Conservation (phyloP, 2,113 vertebrate species). For the Apodemus sylvaticus region DNA sequence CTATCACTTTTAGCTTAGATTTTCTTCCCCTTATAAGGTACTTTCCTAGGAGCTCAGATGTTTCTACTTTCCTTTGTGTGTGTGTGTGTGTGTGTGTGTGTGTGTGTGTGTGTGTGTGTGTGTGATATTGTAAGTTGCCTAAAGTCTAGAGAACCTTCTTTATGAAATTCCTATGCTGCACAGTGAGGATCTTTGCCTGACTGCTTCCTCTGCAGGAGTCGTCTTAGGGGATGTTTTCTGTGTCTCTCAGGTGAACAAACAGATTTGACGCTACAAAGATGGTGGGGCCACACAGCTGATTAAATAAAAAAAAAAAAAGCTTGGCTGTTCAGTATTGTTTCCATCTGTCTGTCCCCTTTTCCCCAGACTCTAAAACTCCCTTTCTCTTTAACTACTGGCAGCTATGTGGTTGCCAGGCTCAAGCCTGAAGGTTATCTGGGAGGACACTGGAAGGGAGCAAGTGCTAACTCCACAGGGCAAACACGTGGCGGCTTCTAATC, state of each 20-base stretch:
- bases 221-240: accelerated
- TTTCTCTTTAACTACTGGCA: neutral
- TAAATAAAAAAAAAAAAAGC: neutral
- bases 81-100: neutral
- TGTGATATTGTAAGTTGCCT: neutral
- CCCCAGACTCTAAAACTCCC: neutral
- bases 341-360: neutral
- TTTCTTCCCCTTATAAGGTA: neutral
- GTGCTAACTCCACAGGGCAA: neutral
- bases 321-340: neutral
- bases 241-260: neutral
- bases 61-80: neutral
- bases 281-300: too few relatives aligned
- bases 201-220: neutral
- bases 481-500: neutral
- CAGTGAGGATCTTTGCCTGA: neutral
- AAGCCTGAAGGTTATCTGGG: neutral
- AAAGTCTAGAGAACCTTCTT: neutral
- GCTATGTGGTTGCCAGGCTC: too few relatives aligned
- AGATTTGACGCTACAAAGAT: accelerated
- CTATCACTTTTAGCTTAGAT: neutral
- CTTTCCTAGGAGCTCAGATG: neutral
- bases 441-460: neutral
- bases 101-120: neutral
- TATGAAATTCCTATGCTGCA: too few relatives aligned